Evolutionary conservation across 1,140 invertebrate genomes (phyloP), one percentile per base, ranked within the genome.

Genomic region (Adoxophyes honmai): DNA sequence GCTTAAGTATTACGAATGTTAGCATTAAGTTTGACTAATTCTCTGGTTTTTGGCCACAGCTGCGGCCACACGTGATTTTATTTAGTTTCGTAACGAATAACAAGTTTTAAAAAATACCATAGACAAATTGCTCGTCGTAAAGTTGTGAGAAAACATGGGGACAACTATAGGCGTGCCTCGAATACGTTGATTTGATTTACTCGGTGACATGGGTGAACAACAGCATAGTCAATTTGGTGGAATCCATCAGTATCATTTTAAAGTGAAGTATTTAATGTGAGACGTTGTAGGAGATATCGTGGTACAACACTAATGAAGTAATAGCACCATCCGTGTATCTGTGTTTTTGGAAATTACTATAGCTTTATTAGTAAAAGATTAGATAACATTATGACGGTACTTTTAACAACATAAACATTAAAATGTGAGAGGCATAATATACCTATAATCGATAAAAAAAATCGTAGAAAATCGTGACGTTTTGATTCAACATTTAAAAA

Each of bases 1-100:
- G 65, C 77, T 82, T 81, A 80, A 84, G 76, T 73, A 77, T 76
- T 83, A 86, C 66, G 72, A 84, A 86, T 78, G 79, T 80, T 63
- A 64, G 71, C 71, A 81, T 86, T 81, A 83, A 60, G 60, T 62
- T 38, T 70, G 75, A 76, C 70, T 76, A 73, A 82, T 84, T 79
- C 70, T 62, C 61, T 53, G 62, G 62, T 66, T 69, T 68, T 68
- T 64, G 56, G 65, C 83, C 84, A 73, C 78, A 85, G 81, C 53
- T 21, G 44, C 44, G 61, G 55, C 36, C 60, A 75, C 81, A 79
- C 60, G 76, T 77, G 79, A 78, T 70, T 72, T 69, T 73, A 14
- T 72, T 69, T 73, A 21, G 53, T 81, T 78, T 74, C 60, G 60
- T 73, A 69, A 70, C 53, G 66, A 66, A 62, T 44, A 72, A 81